These are phyloP conservation scores for Eumacrocentrus americanus DNA, from an alignment of 2,888 invertebrate genomes.

Conservation along the genomic window DNA sequence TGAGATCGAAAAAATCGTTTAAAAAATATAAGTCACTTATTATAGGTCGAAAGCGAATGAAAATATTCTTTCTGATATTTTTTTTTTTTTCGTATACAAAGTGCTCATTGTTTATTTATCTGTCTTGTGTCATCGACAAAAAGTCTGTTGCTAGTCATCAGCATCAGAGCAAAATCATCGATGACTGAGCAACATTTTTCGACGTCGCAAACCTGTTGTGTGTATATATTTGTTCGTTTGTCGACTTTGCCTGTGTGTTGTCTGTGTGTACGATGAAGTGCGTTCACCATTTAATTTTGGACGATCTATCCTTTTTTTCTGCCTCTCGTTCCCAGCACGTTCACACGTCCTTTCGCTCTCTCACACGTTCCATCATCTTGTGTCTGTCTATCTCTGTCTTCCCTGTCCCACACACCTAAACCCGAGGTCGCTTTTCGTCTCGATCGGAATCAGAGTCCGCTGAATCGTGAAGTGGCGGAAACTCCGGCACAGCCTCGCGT, in stretches of 20 bases:
- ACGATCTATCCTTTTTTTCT: neutral
- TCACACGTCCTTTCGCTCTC: conserved; percentile 28
- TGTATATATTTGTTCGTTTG: neutral
- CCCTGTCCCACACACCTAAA: conserved; percentile 43
- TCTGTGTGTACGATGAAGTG: conserved; percentile 11
- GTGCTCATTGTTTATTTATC: conserved; percentile 16
- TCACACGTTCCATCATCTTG: conserved; percentile 22
- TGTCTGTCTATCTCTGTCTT: conserved; percentile 25
- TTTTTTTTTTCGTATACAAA: conserved; percentile 21
- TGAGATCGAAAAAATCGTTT: conserved; percentile 9
- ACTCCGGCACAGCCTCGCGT: conserved; percentile 62
- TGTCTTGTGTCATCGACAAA: neutral
- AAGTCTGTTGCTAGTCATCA: neutral
- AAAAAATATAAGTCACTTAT: neutral
- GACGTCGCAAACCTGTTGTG: neutral
- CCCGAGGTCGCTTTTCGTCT: conserved; percentile 58
- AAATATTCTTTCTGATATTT: conserved; percentile 6
- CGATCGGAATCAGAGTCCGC: conserved; percentile 60
- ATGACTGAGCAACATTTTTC: conserved; percentile 9
- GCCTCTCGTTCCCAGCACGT: conserved; percentile 23
- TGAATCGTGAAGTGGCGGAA: conserved; percentile 59
- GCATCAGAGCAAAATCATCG: neutral
- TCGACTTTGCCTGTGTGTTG: conserved; percentile 4
- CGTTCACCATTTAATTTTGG: conserved; percentile 18
- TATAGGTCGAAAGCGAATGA: too few relatives aligned